Base-by-base conservation (phyloP, 2,797 vertebrate genomes). In the Thunnus albacares region DNA sequence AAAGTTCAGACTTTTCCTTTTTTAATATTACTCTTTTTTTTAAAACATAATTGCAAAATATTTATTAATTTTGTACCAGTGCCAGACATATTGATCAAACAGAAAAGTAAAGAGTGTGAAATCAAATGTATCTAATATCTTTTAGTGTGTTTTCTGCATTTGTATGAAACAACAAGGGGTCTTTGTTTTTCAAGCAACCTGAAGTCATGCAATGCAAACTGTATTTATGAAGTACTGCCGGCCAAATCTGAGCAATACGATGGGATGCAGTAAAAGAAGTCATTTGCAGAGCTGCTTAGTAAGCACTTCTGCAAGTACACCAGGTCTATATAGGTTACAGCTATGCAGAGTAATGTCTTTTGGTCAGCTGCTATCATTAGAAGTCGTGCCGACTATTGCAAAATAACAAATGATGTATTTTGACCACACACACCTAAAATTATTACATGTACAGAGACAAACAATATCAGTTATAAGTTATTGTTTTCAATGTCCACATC, bases 331-430 rank as follows among this genome's bases (percentile, higher is more conserved):
- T 81, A 86, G 76, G 82, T 78, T 86, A 80, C 75, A 78, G 77
- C 82, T 63, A 55, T 82, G 90, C 87, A 90, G 84, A 91, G 77
- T 83, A 83, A 89, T 90, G 77, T 77, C 38, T 90, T 81, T 86
- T 89, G 75, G 75, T 90, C 75, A 78, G 83, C 59, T 73, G 62
- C 71, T 60, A 77, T 89, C 80, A 85, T 68, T 83, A 84, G 72
- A 71, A 80, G 58, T 72, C 15, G 0, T 57, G 75, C 81, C 22
- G 17, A 79, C 72, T 70, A 13, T 49, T 59, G 68, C 71, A 79
- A 81, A 88, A 85, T 60, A 71, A 81, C 43, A 69, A 70, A 80
- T 70, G 8, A 79, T 33, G 20, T 49, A 45, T 78, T 63, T 75
- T 51, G 8, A 51, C 52, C 45, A 53, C 20, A 64, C 20, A 64